These are phyloP conservation scores for Nautilus pompilius DNA, from an alignment of 1,140 invertebrate genomes.

Conservation along the genomic window DNA sequence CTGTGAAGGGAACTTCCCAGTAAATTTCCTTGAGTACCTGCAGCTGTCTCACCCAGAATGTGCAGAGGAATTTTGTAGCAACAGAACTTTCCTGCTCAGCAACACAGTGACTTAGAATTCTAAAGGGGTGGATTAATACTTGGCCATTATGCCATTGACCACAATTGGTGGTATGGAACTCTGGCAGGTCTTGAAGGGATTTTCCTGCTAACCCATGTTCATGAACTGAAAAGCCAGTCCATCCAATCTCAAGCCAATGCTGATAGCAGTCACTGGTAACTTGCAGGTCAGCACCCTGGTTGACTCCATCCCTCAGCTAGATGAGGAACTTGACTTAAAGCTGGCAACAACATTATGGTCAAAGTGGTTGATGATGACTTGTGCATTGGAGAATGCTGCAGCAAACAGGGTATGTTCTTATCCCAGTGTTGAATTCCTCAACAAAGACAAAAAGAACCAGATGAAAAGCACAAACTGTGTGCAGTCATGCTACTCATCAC, in stretches of 20 bases:
- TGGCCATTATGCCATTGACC: conserved; percentile 58
- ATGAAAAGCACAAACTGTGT: not conserved
- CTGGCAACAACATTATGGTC: conserved; percentile 62
- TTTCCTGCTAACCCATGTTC: conserved; percentile 63
- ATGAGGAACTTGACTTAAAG: conserved; percentile 67
- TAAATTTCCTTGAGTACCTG: conserved; percentile 57
- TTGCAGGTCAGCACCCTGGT: conserved; percentile 40
- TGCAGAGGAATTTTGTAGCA: conserved; percentile 57
- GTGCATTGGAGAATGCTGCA: conserved; percentile 39
- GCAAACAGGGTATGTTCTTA: conserved; percentile 46
- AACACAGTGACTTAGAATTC: conserved; percentile 59
- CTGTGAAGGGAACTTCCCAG: conserved; percentile 58
- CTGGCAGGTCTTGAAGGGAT: conserved; percentile 57
- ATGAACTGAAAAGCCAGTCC: conserved; percentile 49
- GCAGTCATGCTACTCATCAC: too few relatives aligned
- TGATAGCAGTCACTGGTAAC: conserved; percentile 15
- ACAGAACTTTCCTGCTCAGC: conserved; percentile 56
- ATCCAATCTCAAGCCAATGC: conserved; percentile 23
- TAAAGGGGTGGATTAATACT: conserved; percentile 61
- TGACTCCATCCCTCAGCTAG: conserved; percentile 60
- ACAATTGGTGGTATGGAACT: conserved; percentile 63
- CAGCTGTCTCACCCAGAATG: conserved; percentile 51
- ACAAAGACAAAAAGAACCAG: not conserved
- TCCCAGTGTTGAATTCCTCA: conserved; percentile 43
- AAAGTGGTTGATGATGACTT: conserved; percentile 47